Evolutionary conservation across 2,888 invertebrate genomes (phyloP), one percentile per base, ranked within the genome.

Genomic region (Teinopalpus imperialis): DNA sequence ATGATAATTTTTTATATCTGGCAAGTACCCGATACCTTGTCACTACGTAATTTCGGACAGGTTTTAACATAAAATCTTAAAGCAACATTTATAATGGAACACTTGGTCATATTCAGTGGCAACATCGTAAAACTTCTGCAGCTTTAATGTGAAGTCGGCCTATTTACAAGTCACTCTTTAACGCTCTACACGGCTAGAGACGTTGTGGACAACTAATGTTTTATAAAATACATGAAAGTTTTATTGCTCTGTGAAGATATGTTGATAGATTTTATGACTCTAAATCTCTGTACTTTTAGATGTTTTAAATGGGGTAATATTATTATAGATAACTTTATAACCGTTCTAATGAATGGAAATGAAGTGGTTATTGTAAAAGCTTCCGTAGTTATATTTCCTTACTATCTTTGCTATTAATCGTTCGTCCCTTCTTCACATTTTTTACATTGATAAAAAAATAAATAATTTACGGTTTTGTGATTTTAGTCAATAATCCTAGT

Each of bases 111-210:
- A 20, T 12, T 20, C 39, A 13, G 40, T 40, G 30, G 21, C 6
- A 21, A 21, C 9, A 18, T 42, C 32, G 41, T 42, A 32, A 42
- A 32, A 32, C 26, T 9, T 9, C 8, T 26, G 31, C 24, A 13
- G 9, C 10, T 41, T 31, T 41, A 41, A 42, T 42, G 34, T 41
- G 34, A 8, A 42, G 26, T 26, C 34, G 41, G 24, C 32, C 32
- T 42, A 42, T 42, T 42, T 42, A 42, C 27, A 42, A 41, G 31
- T 24, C 23, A 12, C 34, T 42, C 26, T 34, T 31, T 12, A 18
- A 30, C 8, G 30, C 8, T 18, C n/a, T n/a, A 12, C 26, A 20
- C 13, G 26, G 6, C 24, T 4, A 9, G 32, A 10, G 31, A 32
- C 32, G 20, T 32, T 34, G 13, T 1, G n/a, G 12, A 27, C 34